Base-by-base conservation (phyloP, 2,797 vertebrate species). In the Acanthiza pusilla region DNA sequence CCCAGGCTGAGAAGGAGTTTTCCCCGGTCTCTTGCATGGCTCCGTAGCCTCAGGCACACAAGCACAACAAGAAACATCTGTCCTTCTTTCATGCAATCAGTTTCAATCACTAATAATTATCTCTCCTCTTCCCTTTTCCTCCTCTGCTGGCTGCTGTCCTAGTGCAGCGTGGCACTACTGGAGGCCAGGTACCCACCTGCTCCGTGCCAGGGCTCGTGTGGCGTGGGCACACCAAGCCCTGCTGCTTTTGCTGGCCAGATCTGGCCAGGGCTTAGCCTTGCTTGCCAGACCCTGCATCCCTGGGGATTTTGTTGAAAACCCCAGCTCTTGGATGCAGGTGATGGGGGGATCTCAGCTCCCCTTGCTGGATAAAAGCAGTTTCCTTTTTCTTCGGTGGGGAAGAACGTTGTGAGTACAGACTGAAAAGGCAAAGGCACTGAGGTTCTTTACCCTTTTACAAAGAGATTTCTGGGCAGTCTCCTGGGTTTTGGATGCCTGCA, bases 71-170 rank as follows among this genome's bases (percentile, higher is more conserved):
- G 95, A 92, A 96, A 94, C 95, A 96, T 94, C 94, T 96, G 95
- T 96, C 94, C 93, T 95, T 91, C 93, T 94, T 94, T 94, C 93
- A 96, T 94, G 90, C 96, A 94, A 81, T 96, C 93, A 94, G 95
- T 98, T 98, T 98, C 97, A 97, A 97, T 98, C 97, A 98, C 98
- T 98, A 98, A 97, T 98, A 97, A 98, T 97, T 98, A 97, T 98
- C 98, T 98, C 97, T 97, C 95, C 97, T 96, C 97, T 97, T 97
- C 96, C 78, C 55, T 95, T 85, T 79, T 42, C 95, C 96, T 97
- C 15, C 87, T 97, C 96, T 96, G 90, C 77, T 45, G 96, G 97
- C 97, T 48, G 85, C 95, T 97, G 97, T 94, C 96, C 96, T 95
- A 78, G 85, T 80, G 96, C 95, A 47, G 90, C 1, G 50, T 88